A percentile compares a stretch with the other conserved stretches of the same genome.
phyloP scores from a whole-genome alignment of 1,140 invertebrate genomes.

The Caenorhabditis elegans region WBcel235 BX284606.5:11766001-11766500 shows the following conservation, averaged over 20 bases:
- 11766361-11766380: neutral
- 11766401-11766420: neutral
- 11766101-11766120: constrained; percentile 29
- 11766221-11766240: too few relatives aligned
- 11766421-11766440: neutral
- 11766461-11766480: neutral
- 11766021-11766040: neutral
- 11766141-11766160: neutral
- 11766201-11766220: too few relatives aligned
- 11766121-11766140: neutral
- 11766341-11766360: too few relatives aligned
- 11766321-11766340: too few relatives aligned
- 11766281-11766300: too few relatives aligned
- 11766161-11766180: too few relatives aligned
- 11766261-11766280: too few relatives aligned
- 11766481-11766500: neutral
- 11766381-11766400: neutral
- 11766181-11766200: too few relatives aligned
- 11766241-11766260: too few relatives aligned
- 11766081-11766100: constrained; percentile 10
- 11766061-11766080: constrained; percentile 19
- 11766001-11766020: neutral
- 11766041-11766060: neutral
- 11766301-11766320: too few relatives aligned
- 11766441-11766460: neutral